Base-by-base conservation (phyloP, 2,888 invertebrate species). In the Mycalesis mineus region DNA sequence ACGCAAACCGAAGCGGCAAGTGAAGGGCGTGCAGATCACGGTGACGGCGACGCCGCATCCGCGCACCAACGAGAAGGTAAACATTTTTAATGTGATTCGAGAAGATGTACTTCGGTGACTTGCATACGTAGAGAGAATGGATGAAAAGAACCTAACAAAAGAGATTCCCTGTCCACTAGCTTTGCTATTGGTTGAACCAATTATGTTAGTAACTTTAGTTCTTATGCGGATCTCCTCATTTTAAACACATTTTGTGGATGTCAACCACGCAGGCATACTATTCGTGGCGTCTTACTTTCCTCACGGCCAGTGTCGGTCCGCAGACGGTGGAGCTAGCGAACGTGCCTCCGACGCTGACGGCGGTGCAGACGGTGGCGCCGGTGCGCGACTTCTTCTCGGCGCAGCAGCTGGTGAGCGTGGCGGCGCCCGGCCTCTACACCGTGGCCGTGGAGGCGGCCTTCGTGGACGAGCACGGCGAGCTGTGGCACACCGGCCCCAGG, bases 351-450 rank as follows among this genome's bases (percentile, higher is more conserved):
- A 77, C 78, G 0, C 83, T 92, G 7, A 90, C 90, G 0, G 89
- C 96, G 53, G 94, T 93, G 28, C 96, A 97, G 80, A 95, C 94
- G 0, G 97, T 97, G 2, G 92, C 93, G 8, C 98, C 98, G 0
- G 96, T 97, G 71, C 94, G 97, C 29, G 98, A 98, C 77, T 98
- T 98, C 89, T 97, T 98, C 82, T 95, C 96, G 0, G 96, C 97
- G 0, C 97, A 97, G 79, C 98, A 98, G 82, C 88, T 98, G 50
- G 90, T 98, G 37, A 92, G 93, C 0, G 93, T 96, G 33, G 65
- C 70, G 8, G 69, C 81, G 15, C 86, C 87, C 64, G 88, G 90
- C 0, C 82, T 91, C 0, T 86, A 88, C 75, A 84, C 86, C 0
- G 93, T 98, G 29, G 94, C 93, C 0, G 93, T 97, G 7, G 96